A percentile compares a stretch with the other conserved stretches of the same genome.
Evolutionary conservation across 2,888 invertebrate species (phyloP).

Genomic region (Auanema freiburgensis): DNA sequence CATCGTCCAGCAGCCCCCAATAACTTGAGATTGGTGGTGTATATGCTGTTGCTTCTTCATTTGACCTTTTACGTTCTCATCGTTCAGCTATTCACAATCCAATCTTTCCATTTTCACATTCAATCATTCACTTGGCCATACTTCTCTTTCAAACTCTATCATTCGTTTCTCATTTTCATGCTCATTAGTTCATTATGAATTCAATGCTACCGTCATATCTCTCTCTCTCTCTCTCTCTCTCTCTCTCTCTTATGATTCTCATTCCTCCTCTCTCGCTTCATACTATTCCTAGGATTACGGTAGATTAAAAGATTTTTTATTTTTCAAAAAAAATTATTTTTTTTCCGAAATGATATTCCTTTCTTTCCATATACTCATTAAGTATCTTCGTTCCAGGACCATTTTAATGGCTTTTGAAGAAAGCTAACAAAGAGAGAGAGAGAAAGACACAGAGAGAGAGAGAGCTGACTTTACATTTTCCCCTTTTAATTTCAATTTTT

Average conservation of each 20-base stretch:
- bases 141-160: slow-evolving; percentile 1
- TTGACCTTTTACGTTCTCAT: not conserved
- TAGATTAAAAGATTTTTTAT: slow-evolving; percentile 1
- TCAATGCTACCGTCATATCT: not conserved
- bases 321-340: not conserved
- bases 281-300: not conserved
- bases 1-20: too few relatives aligned
- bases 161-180: not conserved
- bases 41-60: not conserved
- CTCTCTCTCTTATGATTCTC: not conserved
- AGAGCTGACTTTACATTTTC: too few relatives aligned
- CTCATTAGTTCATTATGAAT: not conserved
- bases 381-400: too few relatives aligned
- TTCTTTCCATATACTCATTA: too few relatives aligned
- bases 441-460: too few relatives aligned
- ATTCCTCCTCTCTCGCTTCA: not conserved
- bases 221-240: slow-evolving; percentile 1
- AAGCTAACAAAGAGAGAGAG: too few relatives aligned
- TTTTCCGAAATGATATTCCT: too few relatives aligned
- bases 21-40: not conserved
- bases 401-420: too few relatives aligned
- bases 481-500: too few relatives aligned
- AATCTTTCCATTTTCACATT: not conserved
- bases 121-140: not conserved
- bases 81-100: not conserved